Conservation (phyloP, 2,113 vertebrate genomes). For the Ochotona princeps region DNA sequence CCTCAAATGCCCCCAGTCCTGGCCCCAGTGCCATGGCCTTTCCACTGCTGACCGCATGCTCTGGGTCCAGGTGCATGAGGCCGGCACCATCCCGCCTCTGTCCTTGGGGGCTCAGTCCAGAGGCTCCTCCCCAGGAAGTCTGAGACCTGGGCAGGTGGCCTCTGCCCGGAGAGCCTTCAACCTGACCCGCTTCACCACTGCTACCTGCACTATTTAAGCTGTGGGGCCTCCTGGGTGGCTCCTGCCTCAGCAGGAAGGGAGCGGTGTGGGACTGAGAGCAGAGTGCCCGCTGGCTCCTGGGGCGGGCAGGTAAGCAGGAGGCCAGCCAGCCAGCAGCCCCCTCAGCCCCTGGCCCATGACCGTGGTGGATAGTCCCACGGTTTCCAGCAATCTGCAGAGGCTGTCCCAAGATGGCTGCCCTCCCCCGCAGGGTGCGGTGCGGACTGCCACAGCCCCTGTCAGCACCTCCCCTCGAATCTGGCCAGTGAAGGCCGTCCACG, state of each 20-base stretch:
- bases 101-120: neutral
- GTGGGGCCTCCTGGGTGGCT: no score
- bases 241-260: no score
- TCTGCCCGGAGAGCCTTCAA: no score
- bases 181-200: no score
- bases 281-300: no score
- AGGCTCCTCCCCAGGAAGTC: rapidly evolving
- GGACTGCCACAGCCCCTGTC: rapidly evolving
- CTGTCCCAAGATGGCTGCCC: neutral
- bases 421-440: no score
- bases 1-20: neutral
- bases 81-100: rapidly evolving
- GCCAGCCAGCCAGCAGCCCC: no score
- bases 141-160: no score
- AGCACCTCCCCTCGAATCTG: neutral
- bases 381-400: neutral
- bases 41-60: neutral
- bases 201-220: no score
- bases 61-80: no score
- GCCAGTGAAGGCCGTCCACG: rapidly evolving
- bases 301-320: rapidly evolving
- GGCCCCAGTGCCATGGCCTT: neutral
- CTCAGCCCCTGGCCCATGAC: no score
- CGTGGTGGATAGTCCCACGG: neutral
- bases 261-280: no score